A percentile compares a stretch with the other conserved stretches of the same genome.
Conservation (phyloP, 1,140 invertebrate genomes). For the Drosophila pandora region DNA sequence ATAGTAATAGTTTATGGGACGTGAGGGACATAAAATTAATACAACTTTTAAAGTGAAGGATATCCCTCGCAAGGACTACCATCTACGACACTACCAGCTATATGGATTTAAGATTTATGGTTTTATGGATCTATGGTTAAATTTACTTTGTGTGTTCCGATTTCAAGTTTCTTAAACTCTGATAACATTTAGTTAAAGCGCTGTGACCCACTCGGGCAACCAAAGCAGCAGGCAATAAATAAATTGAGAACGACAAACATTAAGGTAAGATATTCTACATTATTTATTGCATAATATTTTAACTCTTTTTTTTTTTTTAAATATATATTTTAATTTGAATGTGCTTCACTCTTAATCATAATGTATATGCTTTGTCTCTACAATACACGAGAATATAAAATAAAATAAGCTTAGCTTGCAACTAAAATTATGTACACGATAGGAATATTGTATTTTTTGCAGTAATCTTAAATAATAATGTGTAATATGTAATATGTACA, state of each 20-base stretch:
- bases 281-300: constrained; percentile 52
- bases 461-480: constrained; percentile 18
- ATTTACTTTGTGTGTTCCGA: constrained; percentile 17
- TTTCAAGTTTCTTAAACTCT: constrained; percentile 39
- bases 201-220: constrained; percentile 26
- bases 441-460: constrained; percentile 29
- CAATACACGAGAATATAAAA: constrained; percentile 11
- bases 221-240: constrained; percentile 52
- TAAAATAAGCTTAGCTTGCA: constrained; percentile 67
- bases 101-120: background rate
- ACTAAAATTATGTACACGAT: constrained; percentile 55
- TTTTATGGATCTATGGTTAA: constrained; percentile 3
- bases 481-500: constrained; percentile 51
- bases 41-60: constrained; percentile 54
- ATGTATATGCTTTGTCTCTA: constrained; percentile 54
- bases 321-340: constrained; percentile 34
- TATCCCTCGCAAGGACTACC: constrained; percentile 30
- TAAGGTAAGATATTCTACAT: constrained; percentile 34
- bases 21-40: constrained; percentile 43
- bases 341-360: constrained; percentile 48
- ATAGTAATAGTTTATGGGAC: constrained; percentile 24
- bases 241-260: constrained; percentile 53
- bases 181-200: constrained; percentile 47
- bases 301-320: constrained; percentile 30
- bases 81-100: constrained; percentile 34